Evolutionary conservation across 2,113 vertebrate species (phyloP).

Genomic region (Oceanites oceanicus): DNA sequence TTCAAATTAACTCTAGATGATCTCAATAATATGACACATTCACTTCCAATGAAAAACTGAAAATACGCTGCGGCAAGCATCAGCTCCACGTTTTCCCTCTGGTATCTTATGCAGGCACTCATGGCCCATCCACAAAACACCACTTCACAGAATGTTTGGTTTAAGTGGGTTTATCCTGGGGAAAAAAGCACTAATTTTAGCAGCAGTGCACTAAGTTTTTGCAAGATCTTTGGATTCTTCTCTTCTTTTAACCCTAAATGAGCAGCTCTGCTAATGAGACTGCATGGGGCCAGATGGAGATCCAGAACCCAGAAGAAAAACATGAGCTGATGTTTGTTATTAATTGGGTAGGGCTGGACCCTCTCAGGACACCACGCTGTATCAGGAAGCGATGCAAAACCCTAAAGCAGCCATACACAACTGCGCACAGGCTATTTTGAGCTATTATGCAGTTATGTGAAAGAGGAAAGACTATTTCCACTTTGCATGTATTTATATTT

Average conservation of each 20-base stretch:
- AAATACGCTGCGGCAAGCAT: neutral
- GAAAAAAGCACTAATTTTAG: neutral
- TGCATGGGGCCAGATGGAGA: neutral
- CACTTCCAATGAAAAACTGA: neutral
- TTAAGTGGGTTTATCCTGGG: neutral
- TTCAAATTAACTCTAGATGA: neutral
- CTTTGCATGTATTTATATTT: constrained; percentile 25
- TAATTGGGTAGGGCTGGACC: neutral
- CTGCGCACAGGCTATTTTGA: neutral
- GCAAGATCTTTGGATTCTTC: neutral
- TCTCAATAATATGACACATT: neutral
- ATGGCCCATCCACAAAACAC: neutral
- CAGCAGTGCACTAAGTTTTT: neutral
- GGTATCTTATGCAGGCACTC: neutral
- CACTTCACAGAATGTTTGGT: neutral
- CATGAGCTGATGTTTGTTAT: neutral
- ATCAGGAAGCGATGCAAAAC: neutral
- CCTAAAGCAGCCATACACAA: neutral
- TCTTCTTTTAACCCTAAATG: neutral
- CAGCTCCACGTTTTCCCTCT: neutral
- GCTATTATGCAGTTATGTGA: neutral
- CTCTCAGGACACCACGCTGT: neutral
- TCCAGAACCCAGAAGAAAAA: neutral
- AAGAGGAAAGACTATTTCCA: constrained; percentile 26
- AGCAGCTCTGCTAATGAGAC: neutral